Evolutionary conservation across 2,888 invertebrate species (phyloP), one percentile per base, ranked within the genome.

Genomic region (Tanypteryx hageni): DNA sequence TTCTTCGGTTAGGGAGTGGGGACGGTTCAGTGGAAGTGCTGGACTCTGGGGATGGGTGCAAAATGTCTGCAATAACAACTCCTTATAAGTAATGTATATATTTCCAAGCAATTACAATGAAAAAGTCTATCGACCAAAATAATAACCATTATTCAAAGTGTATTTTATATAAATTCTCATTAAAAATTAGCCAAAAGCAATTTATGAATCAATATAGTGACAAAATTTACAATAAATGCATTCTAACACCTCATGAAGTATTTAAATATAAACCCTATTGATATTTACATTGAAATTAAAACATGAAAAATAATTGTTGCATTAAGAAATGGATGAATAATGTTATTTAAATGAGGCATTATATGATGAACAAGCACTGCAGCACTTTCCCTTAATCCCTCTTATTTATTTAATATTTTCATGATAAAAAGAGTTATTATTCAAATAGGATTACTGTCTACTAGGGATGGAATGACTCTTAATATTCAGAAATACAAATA

Each of bases 1-100:
- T 93, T 92, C 93, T 93, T 64, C 93, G 92, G 56, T 93, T 93
- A 58, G 93, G 93, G n/a, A 93, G 92, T 68, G 93, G 93, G 11
- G 93, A 93, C 22, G 93, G 92, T 81, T 93, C 93, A 18, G 93
- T 93, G 22, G 93, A 93, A 56, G 93, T 93, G 85, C 93, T 93
- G 68, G 93, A 93, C 83, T 93, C 93, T 59, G 92, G 92, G 68
- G 92, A 76, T 27, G 93, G 93, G 85, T 93, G 93, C 92, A 93
- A 76, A 92, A 93, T 93, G 92, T 92, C 93, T 93, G 93, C 0
- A 92, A 56, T 57, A 92, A 85, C 18, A 89, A 61, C n/a, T 83
- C 16, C 0, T 57, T 11, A 83, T 83, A 14, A 83, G 56, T 83
- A 57, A 57, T 9, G n/a, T 10, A 14, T 16, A 18, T 16, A 82